Evolutionary conservation across 2,888 invertebrate genomes (phyloP), one percentile per base, ranked within the genome.

Genomic region (Noctua fimbriata): DNA sequence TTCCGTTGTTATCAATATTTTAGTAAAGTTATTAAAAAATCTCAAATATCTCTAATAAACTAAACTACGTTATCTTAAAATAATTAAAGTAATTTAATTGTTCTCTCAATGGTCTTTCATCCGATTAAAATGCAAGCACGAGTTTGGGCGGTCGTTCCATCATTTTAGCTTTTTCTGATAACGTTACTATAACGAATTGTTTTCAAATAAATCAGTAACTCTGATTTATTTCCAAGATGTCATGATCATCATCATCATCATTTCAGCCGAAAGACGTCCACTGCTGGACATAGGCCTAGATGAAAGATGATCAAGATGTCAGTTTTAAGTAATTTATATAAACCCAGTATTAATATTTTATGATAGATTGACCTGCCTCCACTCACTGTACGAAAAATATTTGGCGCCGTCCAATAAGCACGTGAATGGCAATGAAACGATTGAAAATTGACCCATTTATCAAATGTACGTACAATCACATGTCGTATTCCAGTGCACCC

Each of bases 401-500:
- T 14, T 69, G 76, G 73, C 78, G 84, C 78, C 78, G 63, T 36
- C 28, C 78, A 76, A 79, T 76, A 72, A 72, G 52, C 70, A 71
- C 47, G 47, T 63, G 44, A 67, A 79, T 71, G 66, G 66, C 77
- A 78, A 66, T 79, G 60, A 65, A 79, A 63, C 36, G 67, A 83
- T 82, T 80, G 67, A 80, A 89, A 81, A 83, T 79, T 89, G 75
- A 81, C 82, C 85, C 32, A 84, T 66, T 84, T 76, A 80, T 63
- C 49, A 73, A 76, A 77, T 67, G 70, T 77, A 95, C 96, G 89
- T 96, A 97, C 96, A 97, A 88, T 96, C 95, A 89, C 96, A 96
- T 28, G 89, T 90, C 21, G 94, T 94, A 76, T 95, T 95, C 96
- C 96, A 96, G 90, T 96, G 96, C 72, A 94, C 89, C n/a, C 95